Conservation (phyloP, 30 jellyfish, hydroid and myxozoan genomes). For the Turritopsis rubra region DNA sequence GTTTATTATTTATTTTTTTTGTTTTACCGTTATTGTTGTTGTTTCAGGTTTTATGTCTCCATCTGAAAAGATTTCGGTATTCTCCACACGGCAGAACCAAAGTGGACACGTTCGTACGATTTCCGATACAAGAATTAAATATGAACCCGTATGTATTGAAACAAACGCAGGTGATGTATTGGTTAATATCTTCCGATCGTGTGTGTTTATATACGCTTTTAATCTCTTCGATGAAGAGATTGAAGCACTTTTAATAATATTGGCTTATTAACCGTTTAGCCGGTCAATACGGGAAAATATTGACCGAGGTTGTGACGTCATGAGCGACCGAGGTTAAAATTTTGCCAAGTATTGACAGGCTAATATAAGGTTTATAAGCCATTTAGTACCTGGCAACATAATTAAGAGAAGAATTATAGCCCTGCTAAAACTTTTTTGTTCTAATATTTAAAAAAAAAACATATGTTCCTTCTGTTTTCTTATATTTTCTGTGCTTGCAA, state of each 20-base stretch:
- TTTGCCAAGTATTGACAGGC: no score
- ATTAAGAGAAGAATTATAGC: no score
- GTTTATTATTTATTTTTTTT: neutral
- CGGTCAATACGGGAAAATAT: neutral
- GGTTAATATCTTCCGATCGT: neutral
- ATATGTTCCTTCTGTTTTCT: no score
- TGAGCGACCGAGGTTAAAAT: neutral
- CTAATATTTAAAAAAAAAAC: no score
- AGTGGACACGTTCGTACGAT: conserved; percentile 81
- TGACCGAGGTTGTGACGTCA: neutral
- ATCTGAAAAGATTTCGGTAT: conserved; percentile 76
- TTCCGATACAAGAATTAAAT: conserved; percentile 74
- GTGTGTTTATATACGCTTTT: neutral
- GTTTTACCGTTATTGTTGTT: no score
- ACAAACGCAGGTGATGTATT: conserved; percentile 49
- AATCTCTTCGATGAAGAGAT: no score
- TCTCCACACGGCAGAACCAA: conserved; percentile 84
- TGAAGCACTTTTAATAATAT: no score
- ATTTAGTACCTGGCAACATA: no score
- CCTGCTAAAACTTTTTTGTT: no score
- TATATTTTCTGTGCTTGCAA: no score
- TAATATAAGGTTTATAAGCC: no score
- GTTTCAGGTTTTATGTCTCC: conserved; percentile 82
- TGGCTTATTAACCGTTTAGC: no score
- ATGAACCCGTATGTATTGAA: conserved; percentile 67